phyloP scores from a whole-genome alignment of 2,797 vertebrate species.

The Serranus cabrilla region DNA sequence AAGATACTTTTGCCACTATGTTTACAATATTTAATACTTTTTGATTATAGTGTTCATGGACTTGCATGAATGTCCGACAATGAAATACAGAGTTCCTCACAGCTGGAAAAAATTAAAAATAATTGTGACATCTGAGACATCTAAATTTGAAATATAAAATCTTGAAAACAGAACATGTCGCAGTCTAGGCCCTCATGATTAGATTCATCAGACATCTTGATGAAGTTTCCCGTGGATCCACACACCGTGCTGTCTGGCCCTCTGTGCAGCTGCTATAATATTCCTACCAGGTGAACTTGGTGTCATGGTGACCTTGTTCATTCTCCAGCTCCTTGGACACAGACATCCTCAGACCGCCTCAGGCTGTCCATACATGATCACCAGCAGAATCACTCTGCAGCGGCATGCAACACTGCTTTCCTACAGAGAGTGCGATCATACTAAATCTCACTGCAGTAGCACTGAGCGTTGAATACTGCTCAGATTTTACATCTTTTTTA shows the following conservation, averaged over 20 bases:
- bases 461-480: constrained; percentile 23
- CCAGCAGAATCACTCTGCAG: constrained; percentile 34
- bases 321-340: constrained; percentile 15
- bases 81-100: neutral
- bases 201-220: neutral
- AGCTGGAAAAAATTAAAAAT: neutral
- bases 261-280: constrained; percentile 28
- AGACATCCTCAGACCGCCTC: constrained; percentile 36
- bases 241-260: neutral
- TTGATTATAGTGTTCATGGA: no score
- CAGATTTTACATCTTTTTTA: constrained; percentile 23
- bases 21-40: neutral
- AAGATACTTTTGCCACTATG: neutral
- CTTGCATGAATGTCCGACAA: neutral
- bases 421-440: constrained; percentile 31
- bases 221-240: neutral
- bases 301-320: constrained; percentile 31
- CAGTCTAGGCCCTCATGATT: neutral
- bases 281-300: constrained; percentile 8
- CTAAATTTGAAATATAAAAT: neutral
- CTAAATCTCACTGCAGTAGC: neutral
- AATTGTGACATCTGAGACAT: constrained; percentile 11
- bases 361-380: constrained; percentile 42
- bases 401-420: constrained; percentile 23
- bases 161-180: neutral